Percentiles rank a stretch among this genome's conserved stretches.
These are phyloP conservation scores for Gasterosteus aculeatus DNA, from an alignment of 2,113 vertebrate species.

Conservation along the genomic window DNA sequence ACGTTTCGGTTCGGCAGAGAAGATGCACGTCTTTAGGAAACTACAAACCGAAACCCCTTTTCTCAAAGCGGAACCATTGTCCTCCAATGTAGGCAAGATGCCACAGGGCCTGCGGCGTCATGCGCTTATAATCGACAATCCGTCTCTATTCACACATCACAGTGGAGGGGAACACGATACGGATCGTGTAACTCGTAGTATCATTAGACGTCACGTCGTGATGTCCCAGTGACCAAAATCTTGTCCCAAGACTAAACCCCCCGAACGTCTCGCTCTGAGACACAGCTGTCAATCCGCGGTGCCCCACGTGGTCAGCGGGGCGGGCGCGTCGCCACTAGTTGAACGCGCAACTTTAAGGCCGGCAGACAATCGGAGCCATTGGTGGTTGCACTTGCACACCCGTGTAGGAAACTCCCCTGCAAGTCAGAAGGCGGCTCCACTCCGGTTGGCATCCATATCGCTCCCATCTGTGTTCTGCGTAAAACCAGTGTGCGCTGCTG, in stretches of 20 bases:
- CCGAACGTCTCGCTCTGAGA: not conserved
- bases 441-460: constrained; percentile 39
- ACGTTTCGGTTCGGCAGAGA: not conserved
- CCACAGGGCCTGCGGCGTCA: not conserved
- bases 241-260: not conserved
- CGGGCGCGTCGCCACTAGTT: constrained; percentile 64
- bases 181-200: not conserved
- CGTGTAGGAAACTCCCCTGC: constrained; percentile 32
- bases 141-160: not conserved
- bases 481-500: constrained; percentile 37
- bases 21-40: not conserved
- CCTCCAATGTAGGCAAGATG: not conserved
- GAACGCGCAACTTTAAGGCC: constrained; percentile 58
- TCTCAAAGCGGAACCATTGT: not conserved
- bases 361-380: constrained; percentile 54
- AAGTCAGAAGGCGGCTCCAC: constrained; percentile 35
- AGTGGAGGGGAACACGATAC: not conserved
- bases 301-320: constrained; percentile 79
- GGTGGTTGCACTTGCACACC: constrained; percentile 38
- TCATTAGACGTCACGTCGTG: not conserved
- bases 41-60: not conserved
- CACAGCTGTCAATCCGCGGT: constrained; percentile 62
- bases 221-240: not conserved
- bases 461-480: constrained; percentile 39
- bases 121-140: not conserved